Base-by-base conservation (phyloP, 1,140 invertebrate genomes). In the Meloidogyne hapla region DNA sequence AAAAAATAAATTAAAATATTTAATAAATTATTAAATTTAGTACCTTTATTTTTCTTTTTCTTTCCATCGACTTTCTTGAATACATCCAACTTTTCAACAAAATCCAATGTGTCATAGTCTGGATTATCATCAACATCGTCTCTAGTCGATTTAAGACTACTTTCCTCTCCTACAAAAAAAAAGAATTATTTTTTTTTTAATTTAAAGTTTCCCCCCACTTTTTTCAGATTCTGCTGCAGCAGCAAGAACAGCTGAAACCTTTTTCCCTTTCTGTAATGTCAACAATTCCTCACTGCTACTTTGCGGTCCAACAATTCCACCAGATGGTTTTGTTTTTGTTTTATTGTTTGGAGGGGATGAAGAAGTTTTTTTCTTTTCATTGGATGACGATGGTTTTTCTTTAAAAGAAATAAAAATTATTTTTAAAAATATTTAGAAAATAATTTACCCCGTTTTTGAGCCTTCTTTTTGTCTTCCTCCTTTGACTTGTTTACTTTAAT, bases 281-380 rank as follows among this genome's bases (percentile, higher is more conserved):
- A 33, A 33, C 33, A 33, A 6, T 6, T 56, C 12, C 48, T 56
- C 48, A 56, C 48, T 56, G 18, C 48, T 56, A 56, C 48, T 56
- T 56, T 56, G 18, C n/a, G 48, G n/a, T 21, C n/a, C 48, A 48
- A 48, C 45, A 56, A 18, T 18, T 56, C 12, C 13, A 45, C 3
- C 40, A 9, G 48, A 56, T 6, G 48, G 2, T 5, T 56, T 56
- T 56, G 0, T 33, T 0, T 33, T 33, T 33, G 0, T 5, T 8
- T 33, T 33, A 33, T 56, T 56, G n/a, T 18, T n/a, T n/a, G 18
- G 1, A 56, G n/a, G 6, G 13, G 45, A 18, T 56, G 48, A 56
- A 56, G 48, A n/a, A 56, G 48, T n/a, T n/a, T 56, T 56, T 56
- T 56, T 56, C 48, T 56, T 56, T 56, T n/a, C 48, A n/a, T n/a